A percentile compares a stretch with the other conserved stretches of the same genome.
Conservation (phyloP, 2,113 vertebrate genomes). For the Sigmodon hispidus region DNA sequence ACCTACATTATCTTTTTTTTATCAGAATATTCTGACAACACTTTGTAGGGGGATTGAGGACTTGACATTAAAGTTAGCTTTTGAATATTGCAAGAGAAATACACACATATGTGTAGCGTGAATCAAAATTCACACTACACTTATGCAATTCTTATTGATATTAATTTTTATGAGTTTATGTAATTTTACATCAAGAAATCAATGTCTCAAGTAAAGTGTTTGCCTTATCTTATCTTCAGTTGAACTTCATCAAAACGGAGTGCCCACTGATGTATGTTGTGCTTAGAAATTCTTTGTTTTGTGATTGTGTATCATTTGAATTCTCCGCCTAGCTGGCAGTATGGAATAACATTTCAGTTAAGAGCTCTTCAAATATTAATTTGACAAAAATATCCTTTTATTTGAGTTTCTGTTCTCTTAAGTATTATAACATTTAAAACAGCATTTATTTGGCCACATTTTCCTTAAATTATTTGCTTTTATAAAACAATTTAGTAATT, state of each 20-base stretch:
- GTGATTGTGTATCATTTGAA: conserved; percentile 44
- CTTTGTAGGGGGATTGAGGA: neutral
- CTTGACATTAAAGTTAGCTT: conserved; percentile 43
- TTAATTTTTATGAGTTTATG: conserved; percentile 19
- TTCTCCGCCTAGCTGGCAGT: conserved; percentile 27
- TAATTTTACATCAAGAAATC: conserved; percentile 56
- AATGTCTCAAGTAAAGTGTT: conserved; percentile 22
- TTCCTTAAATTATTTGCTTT: conserved; percentile 53
- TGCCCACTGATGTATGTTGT: conserved; percentile 22
- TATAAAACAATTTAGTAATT: conserved; percentile 48
- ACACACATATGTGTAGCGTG: too few species aligned
- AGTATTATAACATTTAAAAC: conserved; percentile 29
- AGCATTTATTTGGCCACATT: conserved; percentile 14
- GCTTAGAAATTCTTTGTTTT: conserved; percentile 44
- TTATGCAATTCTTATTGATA: neutral
- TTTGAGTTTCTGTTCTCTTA: neutral
- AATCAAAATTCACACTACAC: too few species aligned
- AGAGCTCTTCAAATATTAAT: conserved; percentile 52
- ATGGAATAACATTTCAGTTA: conserved; percentile 1
- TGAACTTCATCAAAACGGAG: conserved; percentile 10
- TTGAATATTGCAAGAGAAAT: conserved; percentile 50
- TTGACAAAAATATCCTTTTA: conserved; percentile 32
- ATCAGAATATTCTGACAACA: conserved; percentile 15
- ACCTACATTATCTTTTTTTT: conserved; percentile 40
- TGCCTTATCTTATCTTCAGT: conserved; percentile 26